Base-by-base conservation (phyloP, 2,888 invertebrate species). In the Eudemis profundana region DNA sequence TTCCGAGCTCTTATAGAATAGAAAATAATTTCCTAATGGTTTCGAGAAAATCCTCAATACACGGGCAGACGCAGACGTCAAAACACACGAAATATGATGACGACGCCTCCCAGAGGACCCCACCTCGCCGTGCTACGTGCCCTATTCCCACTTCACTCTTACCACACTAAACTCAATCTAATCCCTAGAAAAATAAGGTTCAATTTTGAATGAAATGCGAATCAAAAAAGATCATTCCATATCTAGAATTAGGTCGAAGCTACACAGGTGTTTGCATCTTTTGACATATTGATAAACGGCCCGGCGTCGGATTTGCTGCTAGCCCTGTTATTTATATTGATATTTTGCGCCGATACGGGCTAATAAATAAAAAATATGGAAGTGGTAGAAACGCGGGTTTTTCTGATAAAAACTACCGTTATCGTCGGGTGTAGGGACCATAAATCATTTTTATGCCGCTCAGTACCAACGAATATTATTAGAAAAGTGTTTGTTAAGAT, bases 301-400 rank as follows among this genome's bases (percentile, higher is more conserved):
- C 21, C n/a, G 10, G 15, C n/a, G 38, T 54, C 36, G 46, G 61
- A 54, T 62, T 62, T 54, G 61, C 19, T 33, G 56, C 42, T n/a
- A 29, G 27, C 47, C 38, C 19, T 54, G 62, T 63, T 63, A 56
- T 56, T 54, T 47, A 62, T 49, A 63, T 63, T 21, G 56, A 56
- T 57, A 56, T 63, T 42, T 56, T 33, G 23, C 21, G 40, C 15
- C 33, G 63, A 47, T 46, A 61, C 61, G 15, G 53, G 42, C 53
- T 53, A 61, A 61, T 53, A 51, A 61, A 61, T 61, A 61, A 61
- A 53, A 50, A 23, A 49, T 50, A 63, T 63, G 40, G 40, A 56
- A 49, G 64, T 75, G 74, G 76, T 76, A 77, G 81, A 81, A 79
- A 78, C 68, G 67, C 72, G 76, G 69, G 49, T 50, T 42, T 57